Base-by-base conservation (phyloP, 1,140 invertebrate species). In the Eupeodes corollae region DNA sequence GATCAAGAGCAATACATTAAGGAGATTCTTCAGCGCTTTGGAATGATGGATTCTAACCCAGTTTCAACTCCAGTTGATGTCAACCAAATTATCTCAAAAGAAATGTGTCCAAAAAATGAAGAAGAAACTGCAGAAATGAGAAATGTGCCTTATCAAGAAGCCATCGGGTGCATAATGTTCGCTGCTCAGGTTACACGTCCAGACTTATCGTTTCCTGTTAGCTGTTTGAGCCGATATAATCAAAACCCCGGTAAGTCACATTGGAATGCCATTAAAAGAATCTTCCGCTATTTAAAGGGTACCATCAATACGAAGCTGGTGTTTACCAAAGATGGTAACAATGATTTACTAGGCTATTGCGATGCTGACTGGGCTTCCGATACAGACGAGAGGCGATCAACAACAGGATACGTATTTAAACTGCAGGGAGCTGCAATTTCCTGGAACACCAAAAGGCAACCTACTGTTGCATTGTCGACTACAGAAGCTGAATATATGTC, bases 41-140 rank as follows among this genome's bases (percentile, higher is more conserved):
- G 47, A 6, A 66, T 68, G 60, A 14, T 47, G 33, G 39, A 58
- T 31, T 53, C 47, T 18, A 67, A 62, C 44, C 37, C 59, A 16
- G 46, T 44, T 6, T 8, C 18, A 18, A 64, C 56, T 31, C 59
- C 63, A n/a, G 47, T 54, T 14, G 56, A 60, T 19, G 5, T 39
- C 26, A 52, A 42, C 12, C 35, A 45, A 16, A 55, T 54, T 19
- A 37, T 59, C 1, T 35, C 42, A n/a, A 44, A 50, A 52, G 34
- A 5, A 46, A 75, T 56, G 67, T 70, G 59, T 74, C 68, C 56
- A 59, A 58, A 6, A 52, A 43, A 51, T 45, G 9, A 40, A 42
- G 3, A 42, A 51, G 2, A 48, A 42, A 26, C 5, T 13, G 5
- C 35, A 26, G 16, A 34, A 51, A 37, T 51, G 47, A 61, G 70